Percentiles rank a stretch among this genome's conserved stretches.
Evolutionary conservation across 2,113 vertebrate species (phyloP).

Genomic region (Anguilla japonica): DNA sequence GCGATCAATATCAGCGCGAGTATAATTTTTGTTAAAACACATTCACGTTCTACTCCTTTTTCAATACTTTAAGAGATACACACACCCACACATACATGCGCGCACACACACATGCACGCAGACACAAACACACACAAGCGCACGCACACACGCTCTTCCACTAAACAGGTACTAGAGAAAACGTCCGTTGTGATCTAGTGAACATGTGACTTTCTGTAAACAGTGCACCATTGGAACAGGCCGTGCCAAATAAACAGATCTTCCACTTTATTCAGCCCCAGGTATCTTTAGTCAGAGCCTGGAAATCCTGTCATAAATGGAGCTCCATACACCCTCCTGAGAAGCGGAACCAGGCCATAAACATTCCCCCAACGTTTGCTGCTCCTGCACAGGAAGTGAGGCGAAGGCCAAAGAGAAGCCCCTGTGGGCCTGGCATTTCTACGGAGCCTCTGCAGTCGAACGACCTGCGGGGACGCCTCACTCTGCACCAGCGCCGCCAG

Average conservation of each 20-base stretch:
- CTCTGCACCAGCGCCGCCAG: not conserved
- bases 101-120: not conserved
- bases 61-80: not conserved
- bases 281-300: constrained; percentile 44
- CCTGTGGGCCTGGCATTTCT: not conserved
- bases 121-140: not conserved
- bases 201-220: not conserved
- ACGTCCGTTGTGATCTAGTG: not conserved
- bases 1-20: not conserved
- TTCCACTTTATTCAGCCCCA: constrained; percentile 50
- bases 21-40: not conserved
- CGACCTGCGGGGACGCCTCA: not conserved
- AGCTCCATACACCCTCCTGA: constrained; percentile 49
- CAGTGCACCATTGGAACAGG: not conserved
- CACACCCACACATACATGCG: not conserved
- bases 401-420: not conserved
- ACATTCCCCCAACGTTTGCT: constrained; percentile 28
- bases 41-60: not conserved
- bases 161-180: not conserved
- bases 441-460: not conserved
- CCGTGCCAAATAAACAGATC: constrained; percentile 33
- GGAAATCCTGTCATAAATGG: constrained; percentile 68
- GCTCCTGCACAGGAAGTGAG: constrained; percentile 31
- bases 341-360: constrained; percentile 48
- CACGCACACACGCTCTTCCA: not conserved